These are phyloP conservation scores for Solenodon paradoxus DNA, from an alignment of 2,113 vertebrate genomes.

Conservation along the genomic window DNA sequence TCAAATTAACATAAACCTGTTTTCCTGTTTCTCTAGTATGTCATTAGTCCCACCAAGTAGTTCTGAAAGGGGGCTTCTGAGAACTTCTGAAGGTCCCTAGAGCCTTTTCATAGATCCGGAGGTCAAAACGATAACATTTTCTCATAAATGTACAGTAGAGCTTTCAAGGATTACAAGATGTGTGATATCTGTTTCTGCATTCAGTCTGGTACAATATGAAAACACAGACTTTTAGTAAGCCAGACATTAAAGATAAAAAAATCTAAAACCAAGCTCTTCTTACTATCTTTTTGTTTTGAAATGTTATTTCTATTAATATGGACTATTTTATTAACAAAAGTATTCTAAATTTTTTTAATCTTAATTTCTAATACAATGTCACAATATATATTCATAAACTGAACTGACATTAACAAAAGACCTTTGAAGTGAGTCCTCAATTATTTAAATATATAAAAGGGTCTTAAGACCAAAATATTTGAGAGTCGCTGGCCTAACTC, in stretches of 20 bases:
- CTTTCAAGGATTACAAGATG: not conserved
- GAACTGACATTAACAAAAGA: not conserved
- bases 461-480: not conserved
- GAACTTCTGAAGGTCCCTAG: not conserved
- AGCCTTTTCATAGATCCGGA: not conserved
- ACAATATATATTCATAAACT: not conserved
- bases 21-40: conserved; percentile 1
- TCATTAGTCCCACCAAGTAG: not conserved
- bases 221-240: not conserved
- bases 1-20: not conserved
- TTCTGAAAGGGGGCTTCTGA: not conserved
- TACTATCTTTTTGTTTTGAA: not conserved
- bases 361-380: conserved; percentile 3
- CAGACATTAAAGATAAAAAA: not conserved
- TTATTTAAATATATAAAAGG: not conserved
- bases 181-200: not conserved
- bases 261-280: not conserved
- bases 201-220: not conserved
- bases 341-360: not conserved
- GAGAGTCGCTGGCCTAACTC: not conserved
- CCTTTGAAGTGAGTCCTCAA: not conserved
- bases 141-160: not conserved
- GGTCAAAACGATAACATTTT: not conserved
- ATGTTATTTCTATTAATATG: not conserved
- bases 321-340: not conserved